Percentiles rank a stretch among this genome's conserved stretches.
Conservation (phyloP, 2,888 invertebrate genomes). For the Torymus aiolomorphi region DNA sequence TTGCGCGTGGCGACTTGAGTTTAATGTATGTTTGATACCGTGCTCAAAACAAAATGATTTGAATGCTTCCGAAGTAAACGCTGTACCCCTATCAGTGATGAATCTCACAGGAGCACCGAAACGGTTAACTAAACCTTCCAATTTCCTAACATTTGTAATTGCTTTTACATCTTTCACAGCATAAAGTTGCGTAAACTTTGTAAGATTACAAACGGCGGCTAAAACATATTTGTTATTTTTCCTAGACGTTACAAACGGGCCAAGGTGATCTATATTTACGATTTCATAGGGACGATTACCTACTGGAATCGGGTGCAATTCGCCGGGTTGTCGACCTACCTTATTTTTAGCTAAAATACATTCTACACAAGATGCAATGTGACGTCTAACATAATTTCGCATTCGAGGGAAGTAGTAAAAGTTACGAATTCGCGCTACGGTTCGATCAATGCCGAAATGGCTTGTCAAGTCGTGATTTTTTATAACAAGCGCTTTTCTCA, state of each 20-base stretch:
- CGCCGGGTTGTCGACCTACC: slow-evolving; percentile 56
- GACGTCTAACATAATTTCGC: slow-evolving; percentile 56
- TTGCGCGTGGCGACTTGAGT: too few species aligned
- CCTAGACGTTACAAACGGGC: slow-evolving; percentile 52
- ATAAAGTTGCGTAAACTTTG: slow-evolving; percentile 5
- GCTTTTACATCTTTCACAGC: slow-evolving; percentile 26
- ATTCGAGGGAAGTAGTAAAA: slow-evolving; percentile 61
- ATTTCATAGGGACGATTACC: slow-evolving; percentile 62
- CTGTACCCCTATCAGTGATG: too few species aligned
- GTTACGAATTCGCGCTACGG: slow-evolving; percentile 37
- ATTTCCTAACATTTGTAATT: background rate
- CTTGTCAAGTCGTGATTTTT: slow-evolving; percentile 58
- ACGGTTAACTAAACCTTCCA: too few species aligned
- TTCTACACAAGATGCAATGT: slow-evolving; percentile 60
- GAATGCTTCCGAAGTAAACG: too few species aligned
- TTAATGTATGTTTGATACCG: too few species aligned
- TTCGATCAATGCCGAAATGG: too few species aligned
- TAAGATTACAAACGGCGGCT: too few species aligned
- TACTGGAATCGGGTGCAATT: too few species aligned
- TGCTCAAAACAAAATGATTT: too few species aligned
- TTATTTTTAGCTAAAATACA: slow-evolving; percentile 59
- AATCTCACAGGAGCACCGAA: too few species aligned
- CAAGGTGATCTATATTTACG: slow-evolving; percentile 61
- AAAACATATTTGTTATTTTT: slow-evolving; percentile 12
- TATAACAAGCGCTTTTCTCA: slow-evolving; percentile 47